Percentiles rank a stretch among this genome's conserved stretches.
phyloP scores from a whole-genome alignment of 2,797 vertebrate genomes.

The Sebastes vulpes region DNA sequence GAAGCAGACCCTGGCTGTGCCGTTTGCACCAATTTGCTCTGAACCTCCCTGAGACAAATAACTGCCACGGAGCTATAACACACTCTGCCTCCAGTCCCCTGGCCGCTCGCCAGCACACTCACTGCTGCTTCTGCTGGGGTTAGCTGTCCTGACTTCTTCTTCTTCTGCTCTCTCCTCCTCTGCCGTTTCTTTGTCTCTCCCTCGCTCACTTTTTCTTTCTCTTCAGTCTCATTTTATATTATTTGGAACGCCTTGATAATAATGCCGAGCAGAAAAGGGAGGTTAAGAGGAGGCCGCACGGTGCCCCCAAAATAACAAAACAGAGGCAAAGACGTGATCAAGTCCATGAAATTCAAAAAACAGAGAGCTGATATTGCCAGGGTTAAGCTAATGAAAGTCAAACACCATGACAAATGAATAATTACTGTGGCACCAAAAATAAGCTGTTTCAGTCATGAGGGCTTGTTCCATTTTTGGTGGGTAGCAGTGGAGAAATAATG shows the following conservation, averaged over 20 bases:
- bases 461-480: conserved; percentile 5
- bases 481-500: background rate
- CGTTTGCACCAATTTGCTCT: conserved; percentile 80
- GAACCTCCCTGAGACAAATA: conserved; percentile 79
- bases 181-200: background rate
- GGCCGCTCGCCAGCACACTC: conserved; percentile 63
- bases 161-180: conserved; percentile 3
- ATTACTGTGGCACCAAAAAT: conserved; percentile 16
- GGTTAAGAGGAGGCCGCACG: background rate
- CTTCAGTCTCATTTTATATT: conserved; percentile 12
- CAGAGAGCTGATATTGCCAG: background rate
- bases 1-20: conserved; percentile 72
- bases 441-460: background rate
- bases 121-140: conserved; percentile 48
- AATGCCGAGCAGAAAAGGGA: background rate
- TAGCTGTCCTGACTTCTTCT: conserved; percentile 27
- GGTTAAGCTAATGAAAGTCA: conserved; percentile 42
- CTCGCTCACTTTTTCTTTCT: background rate
- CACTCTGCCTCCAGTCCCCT: conserved; percentile 58
- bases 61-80: conserved; percentile 69
- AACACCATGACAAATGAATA: conserved; percentile 47
- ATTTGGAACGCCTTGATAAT: background rate
- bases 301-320: background rate
- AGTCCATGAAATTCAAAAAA: background rate
- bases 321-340: background rate